Base-by-base conservation (phyloP, 1,140 invertebrate species). In the Sinonovacula constricta region DNA sequence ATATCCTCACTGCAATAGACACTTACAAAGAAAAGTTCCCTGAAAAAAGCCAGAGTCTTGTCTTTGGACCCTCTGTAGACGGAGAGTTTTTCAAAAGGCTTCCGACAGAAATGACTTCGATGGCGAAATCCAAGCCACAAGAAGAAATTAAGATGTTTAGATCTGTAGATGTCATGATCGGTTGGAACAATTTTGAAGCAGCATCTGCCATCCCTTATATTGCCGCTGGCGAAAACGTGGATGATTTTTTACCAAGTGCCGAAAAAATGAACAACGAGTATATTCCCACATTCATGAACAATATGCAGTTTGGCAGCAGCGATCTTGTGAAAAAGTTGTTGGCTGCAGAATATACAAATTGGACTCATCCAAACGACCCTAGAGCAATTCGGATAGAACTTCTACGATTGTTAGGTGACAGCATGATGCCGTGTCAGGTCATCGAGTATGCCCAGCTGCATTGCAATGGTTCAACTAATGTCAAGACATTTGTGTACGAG, bases 381-480 rank as follows among this genome's bases (percentile, higher is more conserved):
- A 31, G 67, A 63, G 34, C 57, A 57, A 1, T 34, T 39, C 0
- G 82, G 60, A n/a, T 68, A 0, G 54, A 60, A 45, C 33, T 76
- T 26, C 18, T 56, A 10, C 57, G 78, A 31, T 45, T 83, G 45
- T 56, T 60, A 12, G 65, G 69, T 30, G 82, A 83, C 36, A 68
- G 54, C 22, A 31, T 51, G 15, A 79, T 83, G 22, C 76, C 72
- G 14, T 56, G 59, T 0, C 79, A 70, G 3, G 67, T 76, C 2
- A 39, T 71, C 2, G 28, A 67, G 15, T 66, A 63, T 3, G 79
- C 65, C 0, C 28, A 57, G 14, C 36, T 65, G 0, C 82, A 81
- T 45, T 45, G 39, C 56, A 30, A 69, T 4, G 10, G 45, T 24
- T 22, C 57, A 15, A 31, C 59, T 2, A 18, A 26, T 33, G 60